These are phyloP conservation scores for Parascotia fuliginaria DNA, from an alignment of 2,888 invertebrate species.

Conservation along the genomic window DNA sequence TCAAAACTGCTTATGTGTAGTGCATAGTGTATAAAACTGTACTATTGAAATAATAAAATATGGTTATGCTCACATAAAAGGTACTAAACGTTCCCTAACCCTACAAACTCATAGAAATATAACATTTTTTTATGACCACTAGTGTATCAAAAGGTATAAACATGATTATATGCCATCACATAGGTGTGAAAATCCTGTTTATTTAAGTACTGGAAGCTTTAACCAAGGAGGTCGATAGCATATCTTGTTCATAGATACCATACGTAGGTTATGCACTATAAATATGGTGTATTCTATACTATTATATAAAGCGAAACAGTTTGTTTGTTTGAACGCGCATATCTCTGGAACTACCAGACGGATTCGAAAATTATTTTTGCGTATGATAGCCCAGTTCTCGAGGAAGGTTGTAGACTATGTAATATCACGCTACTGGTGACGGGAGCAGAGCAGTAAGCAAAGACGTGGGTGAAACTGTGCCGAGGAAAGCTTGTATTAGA, in stretches of 20 bases:
- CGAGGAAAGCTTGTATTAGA: too few relatives aligned
- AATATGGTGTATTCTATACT: too few relatives aligned
- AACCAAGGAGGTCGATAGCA: neutral
- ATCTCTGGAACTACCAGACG: too few relatives aligned
- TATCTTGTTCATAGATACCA: neutral
- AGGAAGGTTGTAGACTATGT: too few relatives aligned
- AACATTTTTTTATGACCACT: neutral
- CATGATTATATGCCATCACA: neutral
- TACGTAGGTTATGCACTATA: too few relatives aligned
- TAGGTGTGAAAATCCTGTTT: neutral
- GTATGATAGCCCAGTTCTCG: too few relatives aligned
- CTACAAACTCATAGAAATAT: neutral
- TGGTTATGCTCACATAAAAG: neutral
- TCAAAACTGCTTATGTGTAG: neutral
- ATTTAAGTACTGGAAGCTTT: neutral
- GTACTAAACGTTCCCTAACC: neutral
- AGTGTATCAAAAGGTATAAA: neutral
- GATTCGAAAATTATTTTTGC: too few relatives aligned
- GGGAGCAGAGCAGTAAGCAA: too few relatives aligned
- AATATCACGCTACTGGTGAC: too few relatives aligned
- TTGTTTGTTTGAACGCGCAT: too few relatives aligned
- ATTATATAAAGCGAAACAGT: too few relatives aligned
- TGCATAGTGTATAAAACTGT: neutral
- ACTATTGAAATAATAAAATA: neutral
- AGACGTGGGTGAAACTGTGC: too few relatives aligned